Conservation (phyloP, 2,113 vertebrate genomes). For the Pachypanchax playfairii region DNA sequence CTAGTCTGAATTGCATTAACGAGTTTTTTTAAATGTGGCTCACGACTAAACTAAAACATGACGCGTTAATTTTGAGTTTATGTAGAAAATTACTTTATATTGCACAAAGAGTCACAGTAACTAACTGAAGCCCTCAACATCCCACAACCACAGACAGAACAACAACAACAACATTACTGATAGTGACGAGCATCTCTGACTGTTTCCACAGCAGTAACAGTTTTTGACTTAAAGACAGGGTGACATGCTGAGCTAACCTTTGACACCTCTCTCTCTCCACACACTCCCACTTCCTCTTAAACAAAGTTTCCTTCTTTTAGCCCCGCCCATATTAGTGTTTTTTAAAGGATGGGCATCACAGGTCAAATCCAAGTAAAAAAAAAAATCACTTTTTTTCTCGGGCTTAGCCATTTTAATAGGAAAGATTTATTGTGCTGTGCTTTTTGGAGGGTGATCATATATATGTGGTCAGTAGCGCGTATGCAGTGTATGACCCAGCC, state of each 20-base stretch:
- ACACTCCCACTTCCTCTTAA: slow-evolving; percentile 19
- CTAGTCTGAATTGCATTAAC: no score
- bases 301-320: slow-evolving; percentile 2
- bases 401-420: slow-evolving; percentile 75
- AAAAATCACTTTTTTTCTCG: slow-evolving; percentile 69
- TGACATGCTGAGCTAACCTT: slow-evolving; percentile 54
- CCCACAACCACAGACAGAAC: background rate
- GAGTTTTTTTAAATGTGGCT: no score
- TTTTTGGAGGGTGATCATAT: slow-evolving; percentile 85
- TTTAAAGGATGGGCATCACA: slow-evolving; percentile 65
- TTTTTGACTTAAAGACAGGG: slow-evolving; percentile 38
- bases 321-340: no score
- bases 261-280: slow-evolving; percentile 44
- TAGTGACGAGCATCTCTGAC: background rate
- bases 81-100: no score
- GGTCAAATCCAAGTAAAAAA: slow-evolving; percentile 69
- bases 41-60: no score
- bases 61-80: no score
- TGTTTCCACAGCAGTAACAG: slow-evolving; percentile 15
- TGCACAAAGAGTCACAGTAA: no score
- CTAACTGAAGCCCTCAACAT: background rate
- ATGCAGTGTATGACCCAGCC: slow-evolving; percentile 91
- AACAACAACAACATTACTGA: slow-evolving; percentile 7
- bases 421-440: slow-evolving; percentile 76
- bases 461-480: slow-evolving; percentile 89